Base-by-base conservation (phyloP, 2,888 invertebrate genomes). In the Athripsodes cinereus region DNA sequence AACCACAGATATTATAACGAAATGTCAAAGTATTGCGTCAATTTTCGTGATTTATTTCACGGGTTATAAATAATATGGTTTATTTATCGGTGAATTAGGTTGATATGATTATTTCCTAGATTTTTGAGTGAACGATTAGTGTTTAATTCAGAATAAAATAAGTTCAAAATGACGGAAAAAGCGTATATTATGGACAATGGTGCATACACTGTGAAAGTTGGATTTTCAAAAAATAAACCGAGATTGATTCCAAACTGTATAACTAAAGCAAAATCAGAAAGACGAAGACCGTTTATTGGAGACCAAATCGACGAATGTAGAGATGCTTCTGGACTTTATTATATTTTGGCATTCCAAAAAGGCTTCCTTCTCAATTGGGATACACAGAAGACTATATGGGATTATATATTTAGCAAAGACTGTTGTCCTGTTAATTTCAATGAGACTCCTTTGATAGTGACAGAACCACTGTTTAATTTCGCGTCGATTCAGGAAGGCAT, bases 351-450 rank as follows among this genome's bases (percentile, higher is more conserved):
- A 0, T 95, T 92, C 70, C 96, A 98, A 76, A 92, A 90, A 81
- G 97, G 97, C 0, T 96, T 93, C 67, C 78, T 97, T 0, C 85
- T 94, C 0, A 97, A 98, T 70, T 98, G 96, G 94, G 97, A 98
- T 67, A 85, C 92, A 0, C 91, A 99, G 70, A 95, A 96, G 75
- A 88, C 89, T 5, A 85, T 99, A 1, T 99, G 97, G 97, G 97
- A 99, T 72, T 90, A 93, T 67, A 83, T 94, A 58, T 95, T 98
- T 66, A 88, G 92, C 60, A 89, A 88, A 69, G 92, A 94, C 66
- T 87, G 90, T 65, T 84, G 87, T 60, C 85, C 88, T 11, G 88
- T 89, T 1, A 86, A 88, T 67, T 81, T 91, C 53, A 83, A 82
- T 62, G 90, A 93, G 53, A 86, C 87, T 1, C 87, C 89, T 2